Conservation (phyloP, 2,113 vertebrate genomes). For the Ariopsis seemanni region DNA sequence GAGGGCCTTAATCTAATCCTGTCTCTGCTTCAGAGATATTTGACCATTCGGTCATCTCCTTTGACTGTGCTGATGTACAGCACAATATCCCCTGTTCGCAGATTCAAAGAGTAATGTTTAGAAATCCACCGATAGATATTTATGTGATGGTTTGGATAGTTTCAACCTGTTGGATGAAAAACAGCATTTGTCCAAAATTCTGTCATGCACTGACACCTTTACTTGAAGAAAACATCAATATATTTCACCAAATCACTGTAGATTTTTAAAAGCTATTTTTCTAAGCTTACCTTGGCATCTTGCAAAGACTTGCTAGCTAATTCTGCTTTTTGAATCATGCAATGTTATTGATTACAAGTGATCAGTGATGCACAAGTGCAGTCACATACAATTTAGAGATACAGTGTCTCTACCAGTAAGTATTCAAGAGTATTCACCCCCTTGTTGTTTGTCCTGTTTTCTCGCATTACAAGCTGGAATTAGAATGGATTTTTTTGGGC, state of each 20-base stretch:
- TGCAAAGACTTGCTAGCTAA: not conserved
- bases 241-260: not conserved
- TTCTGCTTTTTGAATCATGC: too few relatives aligned
- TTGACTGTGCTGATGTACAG: conserved; percentile 35
- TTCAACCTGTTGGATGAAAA: not conserved
- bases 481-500: too few relatives aligned
- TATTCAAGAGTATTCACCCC: too few relatives aligned
- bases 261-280: not conserved
- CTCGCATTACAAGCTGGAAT: too few relatives aligned
- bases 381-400: not conserved
- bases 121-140: conserved; percentile 11
- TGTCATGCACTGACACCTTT: not conserved
- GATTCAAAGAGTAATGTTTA: conserved; percentile 30
- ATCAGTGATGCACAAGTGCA: not conserved
- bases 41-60: not conserved
- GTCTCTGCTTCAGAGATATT: conserved; percentile 23
- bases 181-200: not conserved
- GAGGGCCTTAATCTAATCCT: conserved; percentile 25
- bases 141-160: not conserved
- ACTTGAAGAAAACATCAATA: not conserved
- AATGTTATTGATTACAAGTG: not conserved
- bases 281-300: not conserved
- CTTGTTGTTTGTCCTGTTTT: too few relatives aligned
- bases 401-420: too few relatives aligned
- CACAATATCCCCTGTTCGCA: conserved; percentile 5